These are phyloP conservation scores for Urocynchramus pylzowi DNA, from an alignment of 2,113 vertebrate genomes.

Conservation along the genomic window DNA sequence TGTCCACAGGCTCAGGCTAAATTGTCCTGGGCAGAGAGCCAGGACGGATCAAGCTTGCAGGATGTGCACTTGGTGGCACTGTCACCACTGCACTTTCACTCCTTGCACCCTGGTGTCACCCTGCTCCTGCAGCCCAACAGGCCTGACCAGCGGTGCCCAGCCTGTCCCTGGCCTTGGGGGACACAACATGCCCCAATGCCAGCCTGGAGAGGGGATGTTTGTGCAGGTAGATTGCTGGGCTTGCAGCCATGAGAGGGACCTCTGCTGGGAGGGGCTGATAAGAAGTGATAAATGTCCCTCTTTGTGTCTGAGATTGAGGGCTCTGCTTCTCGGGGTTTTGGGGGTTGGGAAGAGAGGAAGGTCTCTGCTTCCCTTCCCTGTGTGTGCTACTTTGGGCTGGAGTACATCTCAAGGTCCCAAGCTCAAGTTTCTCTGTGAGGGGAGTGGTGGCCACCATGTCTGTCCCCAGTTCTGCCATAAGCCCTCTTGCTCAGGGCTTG, in stretches of 20 bases:
- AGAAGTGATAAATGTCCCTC: neutral
- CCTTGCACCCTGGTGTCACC: neutral
- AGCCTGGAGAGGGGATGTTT: neutral
- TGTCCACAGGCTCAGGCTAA: neutral
- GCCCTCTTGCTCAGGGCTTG: neutral
- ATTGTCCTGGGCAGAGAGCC: neutral
- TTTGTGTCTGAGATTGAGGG: neutral
- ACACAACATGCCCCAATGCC: fast-evolving
- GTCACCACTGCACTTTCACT: neutral
- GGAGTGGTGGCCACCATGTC: neutral
- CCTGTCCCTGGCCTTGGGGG: fast-evolving
- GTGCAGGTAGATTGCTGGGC: neutral
- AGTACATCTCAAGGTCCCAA: neutral
- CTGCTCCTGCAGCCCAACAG: neutral
- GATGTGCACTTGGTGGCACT: neutral
- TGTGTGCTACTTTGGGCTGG: neutral
- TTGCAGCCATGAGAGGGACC: neutral
- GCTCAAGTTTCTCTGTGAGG: neutral
- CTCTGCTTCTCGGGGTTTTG: neutral
- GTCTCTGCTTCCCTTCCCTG: neutral
- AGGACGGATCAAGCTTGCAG: neutral
- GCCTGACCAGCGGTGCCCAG: fast-evolving
- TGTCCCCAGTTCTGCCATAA: neutral
- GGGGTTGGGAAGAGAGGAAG: neutral
- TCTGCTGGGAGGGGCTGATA: neutral